These are phyloP conservation scores for Montipora capitata DNA, from an alignment of 92 coral and sea anemone species.

Conservation along the genomic window DNA sequence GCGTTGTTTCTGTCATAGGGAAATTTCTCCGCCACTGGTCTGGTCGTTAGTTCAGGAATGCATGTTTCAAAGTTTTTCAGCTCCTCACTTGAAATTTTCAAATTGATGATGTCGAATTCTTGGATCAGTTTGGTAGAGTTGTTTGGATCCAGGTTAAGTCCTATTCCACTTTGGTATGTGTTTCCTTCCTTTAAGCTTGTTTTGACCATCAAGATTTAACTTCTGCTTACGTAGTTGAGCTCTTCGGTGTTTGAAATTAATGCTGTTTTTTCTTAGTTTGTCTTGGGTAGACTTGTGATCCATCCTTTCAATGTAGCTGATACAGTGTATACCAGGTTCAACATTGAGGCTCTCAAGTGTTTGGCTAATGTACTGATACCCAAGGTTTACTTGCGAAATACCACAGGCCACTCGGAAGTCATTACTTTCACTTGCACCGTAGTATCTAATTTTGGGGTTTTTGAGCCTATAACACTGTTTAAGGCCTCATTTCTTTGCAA, in stretches of 20 bases:
- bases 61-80: neutral
- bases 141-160: neutral
- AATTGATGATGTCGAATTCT: neutral
- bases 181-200: no score
- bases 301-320: neutral
- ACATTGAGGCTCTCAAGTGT: neutral
- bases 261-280: neutral
- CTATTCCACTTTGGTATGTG: neutral
- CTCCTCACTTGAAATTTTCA: neutral
- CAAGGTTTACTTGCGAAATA: neutral
- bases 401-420: neutral
- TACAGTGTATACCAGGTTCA: neutral
- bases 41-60: neutral
- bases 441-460: no score
- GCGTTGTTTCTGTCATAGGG: no score
- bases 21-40: neutral
- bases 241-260: no score
- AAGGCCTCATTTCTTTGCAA: slow-evolving; percentile 43
- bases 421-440: neutral
- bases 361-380: neutral
- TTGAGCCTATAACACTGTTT: slow-evolving; percentile 50
- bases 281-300: neutral
- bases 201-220: no score
- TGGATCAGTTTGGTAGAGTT: neutral
- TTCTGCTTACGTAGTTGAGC: no score